phyloP scores from a whole-genome alignment of 2,113 vertebrate genomes.

The Nothoprocta perdicaria region DNA sequence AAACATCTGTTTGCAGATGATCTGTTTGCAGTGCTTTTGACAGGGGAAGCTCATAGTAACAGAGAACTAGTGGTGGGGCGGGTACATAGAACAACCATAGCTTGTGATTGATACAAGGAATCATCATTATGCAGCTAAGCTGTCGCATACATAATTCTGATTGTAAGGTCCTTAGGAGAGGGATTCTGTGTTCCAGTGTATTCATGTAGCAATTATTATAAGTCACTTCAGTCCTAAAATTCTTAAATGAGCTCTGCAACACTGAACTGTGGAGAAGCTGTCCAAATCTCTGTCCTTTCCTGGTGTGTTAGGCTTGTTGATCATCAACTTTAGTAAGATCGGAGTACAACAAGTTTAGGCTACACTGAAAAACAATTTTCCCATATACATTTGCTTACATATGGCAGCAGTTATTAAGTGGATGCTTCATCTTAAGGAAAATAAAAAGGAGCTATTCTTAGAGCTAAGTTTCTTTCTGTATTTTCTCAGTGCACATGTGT shows the following conservation, averaged over 20 bases:
- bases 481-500: accelerated
- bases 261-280: neutral
- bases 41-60: neutral
- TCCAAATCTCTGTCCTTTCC: neutral
- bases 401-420: neutral
- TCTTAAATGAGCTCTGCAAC: neutral
- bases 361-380: neutral
- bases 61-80: neutral
- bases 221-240: neutral
- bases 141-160: neutral
- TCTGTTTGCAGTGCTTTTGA: neutral
- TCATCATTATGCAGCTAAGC: neutral
- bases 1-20: neutral
- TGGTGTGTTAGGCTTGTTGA: neutral
- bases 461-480: neutral
- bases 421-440: neutral
- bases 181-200: neutral
- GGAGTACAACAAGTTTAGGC: neutral
- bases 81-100: neutral
- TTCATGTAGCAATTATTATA: neutral
- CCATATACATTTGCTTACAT: neutral
- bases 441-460: too few species aligned
- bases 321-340: neutral
- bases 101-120: neutral
- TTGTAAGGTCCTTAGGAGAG: neutral